Evolutionary conservation across 2,888 invertebrate genomes (phyloP), one percentile per base, ranked within the genome.

Genomic region (Atherix ibis): DNA sequence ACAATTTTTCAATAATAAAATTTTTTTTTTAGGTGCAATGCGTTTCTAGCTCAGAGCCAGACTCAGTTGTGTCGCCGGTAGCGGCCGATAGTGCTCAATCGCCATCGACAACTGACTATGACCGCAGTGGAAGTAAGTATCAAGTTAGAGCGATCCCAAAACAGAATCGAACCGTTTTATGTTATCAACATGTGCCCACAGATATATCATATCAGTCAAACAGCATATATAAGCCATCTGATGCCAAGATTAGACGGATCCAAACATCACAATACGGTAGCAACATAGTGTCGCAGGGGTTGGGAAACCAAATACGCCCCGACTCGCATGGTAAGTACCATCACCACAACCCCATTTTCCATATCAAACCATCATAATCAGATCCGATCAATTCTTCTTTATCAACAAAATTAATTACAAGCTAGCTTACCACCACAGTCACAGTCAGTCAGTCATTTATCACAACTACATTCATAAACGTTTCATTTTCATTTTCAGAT

Each of bases 31-130:
- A 84, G 84, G 85, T 85, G 18, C 85, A 85, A 54, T 85, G 83
- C 54, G 79, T 85, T 41, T 84, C 85, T 19, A 84, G 84, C 52
- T 84, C 84, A 47, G 84, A 84, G 52, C 82, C 77, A 18, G 83
- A 83, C 50, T 68, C 71, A 2, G 70, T 68, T 5, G 71, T 72
- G 15, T 61, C 58, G 2, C 58, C 62, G 2, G 50, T 52, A 37
- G 54, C 53, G 36, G 48, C 44, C 8, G 62, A 62, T 31, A 59
- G 54, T 37, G 52, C 54, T 4, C 58, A 59, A 32, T 61, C 59
- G 19, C 62, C 62, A 15, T 54, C 60, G 8, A 55, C 56, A 9
- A 58, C 59, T 15, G 61, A 61, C 33, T 55, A 53, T 36, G 60
- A 61, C 39, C 35, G 40, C 4, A 38, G 32, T 35, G 49, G 54